Evolutionary conservation across 2,113 vertebrate genomes (phyloP).

Genomic region (Promerops cafer): DNA sequence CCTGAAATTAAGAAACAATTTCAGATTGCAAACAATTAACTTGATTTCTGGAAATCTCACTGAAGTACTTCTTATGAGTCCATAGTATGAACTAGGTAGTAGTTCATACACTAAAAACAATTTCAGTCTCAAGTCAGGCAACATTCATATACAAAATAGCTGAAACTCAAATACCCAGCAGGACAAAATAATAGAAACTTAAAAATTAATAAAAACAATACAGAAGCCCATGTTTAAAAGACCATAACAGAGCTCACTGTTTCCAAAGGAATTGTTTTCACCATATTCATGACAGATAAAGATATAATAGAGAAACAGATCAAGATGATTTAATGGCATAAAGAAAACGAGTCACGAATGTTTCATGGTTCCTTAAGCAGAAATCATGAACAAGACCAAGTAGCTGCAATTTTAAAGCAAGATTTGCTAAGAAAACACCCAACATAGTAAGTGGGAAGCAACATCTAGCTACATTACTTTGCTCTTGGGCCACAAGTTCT

Average conservation of each 20-base stretch:
- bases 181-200: background rate
- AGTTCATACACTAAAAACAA: background rate
- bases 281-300: background rate
- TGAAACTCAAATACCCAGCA: background rate
- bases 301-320: background rate
- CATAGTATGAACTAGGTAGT: background rate
- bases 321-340: background rate
- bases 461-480: background rate
- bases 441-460: background rate
- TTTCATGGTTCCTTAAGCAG: background rate
- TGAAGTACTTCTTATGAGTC: background rate
- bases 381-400: background rate
- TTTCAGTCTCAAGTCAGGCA: background rate
- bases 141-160: background rate
- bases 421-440: background rate
- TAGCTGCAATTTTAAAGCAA: background rate
- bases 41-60: background rate
- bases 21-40: background rate
- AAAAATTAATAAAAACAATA: background rate
- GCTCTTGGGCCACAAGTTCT: background rate
- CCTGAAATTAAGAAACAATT: background rate
- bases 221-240: background rate
- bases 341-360: background rate
- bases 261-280: background rate
- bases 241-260: rapidly evolving